These are phyloP conservation scores for Aplysia californica DNA, from an alignment of 1,140 invertebrate genomes.

Conservation along the genomic window DNA sequence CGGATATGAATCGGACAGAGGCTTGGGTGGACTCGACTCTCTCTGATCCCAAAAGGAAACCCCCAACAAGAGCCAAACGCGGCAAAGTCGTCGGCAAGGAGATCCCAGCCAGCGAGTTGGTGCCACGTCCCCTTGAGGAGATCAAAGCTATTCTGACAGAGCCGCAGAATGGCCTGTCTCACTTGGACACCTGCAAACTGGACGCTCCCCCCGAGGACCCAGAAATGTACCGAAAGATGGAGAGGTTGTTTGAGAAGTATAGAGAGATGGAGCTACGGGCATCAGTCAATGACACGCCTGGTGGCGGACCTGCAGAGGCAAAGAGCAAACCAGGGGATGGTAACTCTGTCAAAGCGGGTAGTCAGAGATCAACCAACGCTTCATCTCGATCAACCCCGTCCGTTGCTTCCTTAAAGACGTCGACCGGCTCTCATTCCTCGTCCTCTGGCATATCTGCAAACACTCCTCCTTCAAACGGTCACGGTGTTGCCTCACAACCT, in stretches of 20 bases:
- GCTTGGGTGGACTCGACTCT: slow-evolving; percentile 57
- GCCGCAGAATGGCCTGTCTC: slow-evolving; percentile 45
- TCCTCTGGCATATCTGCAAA: slow-evolving; percentile 13
- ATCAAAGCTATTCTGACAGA: slow-evolving; percentile 53
- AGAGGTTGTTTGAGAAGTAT: slow-evolving; percentile 55
- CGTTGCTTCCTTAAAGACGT: slow-evolving; percentile 10
- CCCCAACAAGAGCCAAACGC: slow-evolving; percentile 34
- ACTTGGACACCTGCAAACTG: slow-evolving; percentile 33
- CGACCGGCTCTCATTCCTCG: slow-evolving; percentile 1
- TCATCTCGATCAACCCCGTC: neutral
- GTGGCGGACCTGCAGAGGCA: slow-evolving; percentile 17
- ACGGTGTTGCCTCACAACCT: neutral
- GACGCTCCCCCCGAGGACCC: slow-evolving; percentile 59
- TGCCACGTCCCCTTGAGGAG: slow-evolving; percentile 50
- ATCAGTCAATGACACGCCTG: slow-evolving; percentile 53
- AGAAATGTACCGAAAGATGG: slow-evolving; percentile 58
- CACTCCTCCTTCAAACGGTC: slow-evolving; percentile 1
- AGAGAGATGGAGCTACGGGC: slow-evolving; percentile 54
- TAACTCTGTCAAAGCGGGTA: neutral
- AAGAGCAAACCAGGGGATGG: neutral
- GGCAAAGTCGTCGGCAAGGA: slow-evolving; percentile 29
- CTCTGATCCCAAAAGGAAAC: slow-evolving; percentile 36
- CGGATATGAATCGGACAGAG: slow-evolving; percentile 44
- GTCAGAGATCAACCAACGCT: neutral
- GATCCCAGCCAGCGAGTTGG: slow-evolving; percentile 36